These are phyloP conservation scores for Barypeithes pellucidus DNA, from an alignment of 2,888 invertebrate genomes.

Conservation along the genomic window DNA sequence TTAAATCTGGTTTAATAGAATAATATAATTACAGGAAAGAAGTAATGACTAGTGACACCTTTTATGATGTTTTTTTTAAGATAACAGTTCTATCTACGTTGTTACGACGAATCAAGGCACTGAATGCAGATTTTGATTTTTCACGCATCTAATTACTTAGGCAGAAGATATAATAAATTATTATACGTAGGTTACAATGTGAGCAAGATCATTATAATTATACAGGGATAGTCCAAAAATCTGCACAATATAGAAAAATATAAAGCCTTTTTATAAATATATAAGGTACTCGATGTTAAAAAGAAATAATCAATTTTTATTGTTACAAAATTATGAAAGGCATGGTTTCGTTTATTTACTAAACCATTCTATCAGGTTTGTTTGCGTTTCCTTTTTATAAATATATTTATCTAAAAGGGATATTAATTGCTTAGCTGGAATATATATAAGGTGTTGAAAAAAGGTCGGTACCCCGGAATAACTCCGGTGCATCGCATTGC, in stretches of 20 bases:
- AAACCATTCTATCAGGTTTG: too few species aligned
- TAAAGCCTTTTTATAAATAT: not conserved
- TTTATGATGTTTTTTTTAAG: not conserved
- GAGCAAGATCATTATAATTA: slow-evolving; percentile 11
- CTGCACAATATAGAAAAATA: not conserved
- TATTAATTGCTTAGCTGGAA: too few species aligned
- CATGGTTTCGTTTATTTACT: too few species aligned
- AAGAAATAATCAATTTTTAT: too few species aligned
- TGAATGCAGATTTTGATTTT: slow-evolving; percentile 29
- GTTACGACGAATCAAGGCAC: slow-evolving; percentile 25
- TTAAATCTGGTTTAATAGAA: slow-evolving; percentile 12
- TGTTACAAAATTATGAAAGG: too few species aligned
- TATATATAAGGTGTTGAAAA: too few species aligned
- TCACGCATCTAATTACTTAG: slow-evolving; percentile 4
- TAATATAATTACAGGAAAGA: slow-evolving; percentile 2
- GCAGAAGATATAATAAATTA: not conserved
- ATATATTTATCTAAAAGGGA: too few species aligned
- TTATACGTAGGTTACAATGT: not conserved
- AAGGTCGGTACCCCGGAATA: too few species aligned
- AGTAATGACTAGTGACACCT: slow-evolving; percentile 21
- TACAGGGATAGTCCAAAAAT: slow-evolving; percentile 4
- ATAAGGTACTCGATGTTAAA: not conserved
- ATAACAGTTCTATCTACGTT: slow-evolving; percentile 13
- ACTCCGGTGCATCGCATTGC: too few species aligned
- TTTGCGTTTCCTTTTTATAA: too few species aligned